phyloP scores from a whole-genome alignment of 2,113 vertebrate species.

The Notothenia rossii region DNA sequence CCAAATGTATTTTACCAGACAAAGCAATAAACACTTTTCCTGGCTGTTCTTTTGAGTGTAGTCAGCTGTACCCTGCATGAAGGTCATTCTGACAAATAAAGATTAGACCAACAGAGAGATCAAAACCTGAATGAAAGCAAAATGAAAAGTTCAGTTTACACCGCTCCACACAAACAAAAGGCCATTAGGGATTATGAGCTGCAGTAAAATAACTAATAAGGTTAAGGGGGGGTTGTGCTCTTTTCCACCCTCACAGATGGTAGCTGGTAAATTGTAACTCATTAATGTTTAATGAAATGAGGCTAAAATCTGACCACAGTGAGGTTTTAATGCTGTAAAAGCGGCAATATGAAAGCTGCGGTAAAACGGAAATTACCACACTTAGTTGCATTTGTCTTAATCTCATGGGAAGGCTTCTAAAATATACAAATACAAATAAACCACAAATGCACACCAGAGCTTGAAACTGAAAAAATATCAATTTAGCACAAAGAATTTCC shows the following conservation, averaged over 20 bases:
- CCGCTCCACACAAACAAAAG: background rate
- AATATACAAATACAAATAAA: background rate
- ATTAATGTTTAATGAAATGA: constrained; percentile 43
- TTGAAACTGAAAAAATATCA: background rate
- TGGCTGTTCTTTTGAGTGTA: constrained; percentile 4
- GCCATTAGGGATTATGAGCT: background rate
- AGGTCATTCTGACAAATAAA: background rate
- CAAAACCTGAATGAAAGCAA: background rate
- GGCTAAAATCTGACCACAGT: constrained; percentile 25
- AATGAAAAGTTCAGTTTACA: constrained; percentile 23
- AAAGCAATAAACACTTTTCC: background rate
- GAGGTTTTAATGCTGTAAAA: constrained; percentile 19
- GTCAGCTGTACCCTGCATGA: background rate
- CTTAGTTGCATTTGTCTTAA: constrained; percentile 14
- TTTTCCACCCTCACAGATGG: constrained; percentile 11
- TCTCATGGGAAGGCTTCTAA: background rate
- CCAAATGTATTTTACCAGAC: background rate
- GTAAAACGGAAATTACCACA: constrained; percentile 17
- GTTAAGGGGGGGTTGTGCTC: background rate
- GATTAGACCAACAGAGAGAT: background rate
- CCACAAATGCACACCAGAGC: background rate
- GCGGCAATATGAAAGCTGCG: background rate
- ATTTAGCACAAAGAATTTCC: background rate
- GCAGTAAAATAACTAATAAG: constrained; percentile 14
- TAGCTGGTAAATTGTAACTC: constrained; percentile 10